phyloP scores from a whole-genome alignment of 2,797 vertebrate genomes.

The Arnoldichthys spilopterus region DNA sequence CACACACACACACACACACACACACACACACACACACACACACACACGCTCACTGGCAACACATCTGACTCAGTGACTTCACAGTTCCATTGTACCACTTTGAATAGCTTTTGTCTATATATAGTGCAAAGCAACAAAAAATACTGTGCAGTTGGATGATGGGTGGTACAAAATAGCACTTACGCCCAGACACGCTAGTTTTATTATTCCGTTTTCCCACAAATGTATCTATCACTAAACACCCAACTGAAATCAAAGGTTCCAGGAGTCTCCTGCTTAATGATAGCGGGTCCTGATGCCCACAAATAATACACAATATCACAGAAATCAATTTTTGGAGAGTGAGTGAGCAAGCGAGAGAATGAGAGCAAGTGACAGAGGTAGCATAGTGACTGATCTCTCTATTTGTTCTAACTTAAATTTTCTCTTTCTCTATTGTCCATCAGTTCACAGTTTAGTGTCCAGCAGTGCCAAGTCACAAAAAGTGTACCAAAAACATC shows the following conservation, averaged over 20 bases:
- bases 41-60: slow-evolving; percentile 11
- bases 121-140: slow-evolving; percentile 24
- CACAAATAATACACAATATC: too few relatives aligned
- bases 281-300: too few relatives aligned
- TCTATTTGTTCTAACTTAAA: too few relatives aligned
- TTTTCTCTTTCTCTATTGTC: too few relatives aligned
- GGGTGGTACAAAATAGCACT: slow-evolving; percentile 5
- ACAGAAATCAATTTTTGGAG: too few relatives aligned
- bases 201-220: neutral
- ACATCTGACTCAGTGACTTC: slow-evolving; percentile 47
- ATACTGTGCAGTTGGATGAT: neutral
- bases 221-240: neutral
- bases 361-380: too few relatives aligned
- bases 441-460: too few relatives aligned
- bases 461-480: too few relatives aligned
- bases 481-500: too few relatives aligned
- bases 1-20: neutral
- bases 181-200: neutral
- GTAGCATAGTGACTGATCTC: too few relatives aligned
- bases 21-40: neutral
- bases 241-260: neutral
- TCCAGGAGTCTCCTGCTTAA: too few relatives aligned
- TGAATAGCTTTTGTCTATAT: slow-evolving; percentile 29
- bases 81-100: slow-evolving; percentile 35
- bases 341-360: too few relatives aligned